Conservation (phyloP, 2,797 vertebrate genomes). For the Sebastes jordani region DNA sequence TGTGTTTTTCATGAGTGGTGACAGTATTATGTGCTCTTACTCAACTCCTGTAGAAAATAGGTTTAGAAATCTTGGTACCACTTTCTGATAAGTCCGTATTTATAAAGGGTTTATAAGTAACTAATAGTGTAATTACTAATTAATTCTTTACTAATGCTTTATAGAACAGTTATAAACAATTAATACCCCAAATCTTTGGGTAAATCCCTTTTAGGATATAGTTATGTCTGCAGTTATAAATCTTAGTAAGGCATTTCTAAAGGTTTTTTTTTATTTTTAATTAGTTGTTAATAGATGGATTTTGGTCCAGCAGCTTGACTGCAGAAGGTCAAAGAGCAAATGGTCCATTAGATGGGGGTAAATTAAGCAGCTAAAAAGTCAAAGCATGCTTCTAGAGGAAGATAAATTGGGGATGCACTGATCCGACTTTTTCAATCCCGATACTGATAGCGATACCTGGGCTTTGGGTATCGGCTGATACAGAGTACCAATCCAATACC, state of each 20-base stretch:
- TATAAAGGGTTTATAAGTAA: not conserved
- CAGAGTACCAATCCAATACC: no score
- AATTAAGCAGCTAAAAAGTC: not conserved
- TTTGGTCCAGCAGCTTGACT: not conserved
- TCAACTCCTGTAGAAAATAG: not conserved
- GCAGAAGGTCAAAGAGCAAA: not conserved
- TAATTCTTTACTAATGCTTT: not conserved
- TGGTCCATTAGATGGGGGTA: not conserved
- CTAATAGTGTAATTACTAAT: not conserved
- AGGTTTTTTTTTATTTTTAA: not conserved
- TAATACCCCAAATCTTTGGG: not conserved
- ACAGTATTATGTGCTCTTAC: not conserved
- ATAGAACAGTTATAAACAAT: not conserved
- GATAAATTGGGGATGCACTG: no score
- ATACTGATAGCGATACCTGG: no score
- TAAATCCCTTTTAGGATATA: not conserved
- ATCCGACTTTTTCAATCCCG: no score
- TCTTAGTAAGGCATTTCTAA: not conserved
- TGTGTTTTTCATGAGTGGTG: slow-evolving; percentile 3
- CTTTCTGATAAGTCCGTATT: not conserved
- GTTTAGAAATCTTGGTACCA: not conserved
- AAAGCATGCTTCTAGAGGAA: not conserved
- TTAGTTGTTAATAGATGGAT: not conserved
- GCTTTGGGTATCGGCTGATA: no score
- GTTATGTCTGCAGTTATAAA: not conserved